Base-by-base conservation (phyloP, 2,797 vertebrate species). In the Cossypha niveicapilla region DNA sequence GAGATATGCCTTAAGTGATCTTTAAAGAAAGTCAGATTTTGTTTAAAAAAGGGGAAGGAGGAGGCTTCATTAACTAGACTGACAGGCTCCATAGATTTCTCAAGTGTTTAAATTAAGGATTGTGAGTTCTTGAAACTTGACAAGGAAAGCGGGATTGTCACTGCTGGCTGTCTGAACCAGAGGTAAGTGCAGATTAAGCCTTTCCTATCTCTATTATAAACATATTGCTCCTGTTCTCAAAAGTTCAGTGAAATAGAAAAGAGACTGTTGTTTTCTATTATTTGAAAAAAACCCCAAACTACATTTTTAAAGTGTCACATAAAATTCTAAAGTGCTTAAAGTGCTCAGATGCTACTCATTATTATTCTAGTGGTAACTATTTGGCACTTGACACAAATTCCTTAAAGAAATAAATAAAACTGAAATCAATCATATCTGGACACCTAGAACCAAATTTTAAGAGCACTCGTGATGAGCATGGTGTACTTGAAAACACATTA, bases 41-140 rank as follows among this genome's bases (percentile, higher is more conserved):
- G 96, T 97, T 98, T 97, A 95, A 97, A 89, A 96, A 86, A 37
- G 57, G 83, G 95, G 88, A 96, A 96, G 95, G 95, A 96, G 54
- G 83, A 90, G 81, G 95, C 96, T 97, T 98, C 97, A 97, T 98
- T 98, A 98, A 97, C 92, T 95, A 97, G 96, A 97, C 94, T 97
- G 98, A 97, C 97, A 98, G 97, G 96, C 96, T 98, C 97, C 97
- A 97, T 95, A 97, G 97, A 97, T 97, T 97, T 98, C 96, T 98
- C 96, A 96, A 98, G 97, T 98, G 97, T 97, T 98, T 98, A 98
- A 98, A 98, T 98, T 98, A 98, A 97, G 97, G 97, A 98, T 95
- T 97, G 96, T 82, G 95, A 97, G 97, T 97, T 97, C 97, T 97
- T 95, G 95, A 97, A 97, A 98, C 96, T 96, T 97, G 97, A 98